Conservation (phyloP, 2,113 vertebrate genomes). For the Alligator sinensis region DNA sequence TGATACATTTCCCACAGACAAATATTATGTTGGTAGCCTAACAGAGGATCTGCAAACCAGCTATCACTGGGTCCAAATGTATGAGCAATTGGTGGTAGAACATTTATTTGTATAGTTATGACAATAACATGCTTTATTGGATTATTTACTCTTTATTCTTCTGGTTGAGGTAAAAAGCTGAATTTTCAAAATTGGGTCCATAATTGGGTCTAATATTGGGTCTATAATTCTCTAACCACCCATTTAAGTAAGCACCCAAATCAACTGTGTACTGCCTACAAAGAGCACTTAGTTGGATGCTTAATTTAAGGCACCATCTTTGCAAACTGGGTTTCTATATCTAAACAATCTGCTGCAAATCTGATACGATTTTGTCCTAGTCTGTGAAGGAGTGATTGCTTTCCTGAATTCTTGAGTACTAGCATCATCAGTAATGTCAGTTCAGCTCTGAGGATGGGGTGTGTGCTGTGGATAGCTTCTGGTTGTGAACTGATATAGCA, state of each 20-base stretch:
- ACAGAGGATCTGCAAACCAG: background rate
- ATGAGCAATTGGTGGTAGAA: background rate
- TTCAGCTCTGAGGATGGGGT: background rate
- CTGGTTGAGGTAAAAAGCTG: background rate
- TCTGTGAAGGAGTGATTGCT: background rate
- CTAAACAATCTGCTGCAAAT: background rate
- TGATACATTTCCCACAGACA: rapidly evolving
- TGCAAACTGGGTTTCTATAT: rapidly evolving
- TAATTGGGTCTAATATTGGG: no score
- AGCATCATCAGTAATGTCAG: background rate
- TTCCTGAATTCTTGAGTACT: background rate
- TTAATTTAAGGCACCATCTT: background rate
- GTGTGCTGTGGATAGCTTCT: background rate
- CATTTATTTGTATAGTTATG: background rate
- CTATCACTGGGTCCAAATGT: rapidly evolving
- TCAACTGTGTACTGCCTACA: rapidly evolving
- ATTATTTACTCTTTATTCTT: background rate
- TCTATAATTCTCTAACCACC: background rate
- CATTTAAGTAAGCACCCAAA: rapidly evolving
- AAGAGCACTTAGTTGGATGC: background rate
- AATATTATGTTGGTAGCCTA: background rate
- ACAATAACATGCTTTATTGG: background rate
- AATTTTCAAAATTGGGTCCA: background rate
- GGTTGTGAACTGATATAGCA: background rate
- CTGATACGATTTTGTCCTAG: background rate